Evolutionary conservation across 2,797 vertebrate species (phyloP).

Genomic region (Rachycentron canadum): DNA sequence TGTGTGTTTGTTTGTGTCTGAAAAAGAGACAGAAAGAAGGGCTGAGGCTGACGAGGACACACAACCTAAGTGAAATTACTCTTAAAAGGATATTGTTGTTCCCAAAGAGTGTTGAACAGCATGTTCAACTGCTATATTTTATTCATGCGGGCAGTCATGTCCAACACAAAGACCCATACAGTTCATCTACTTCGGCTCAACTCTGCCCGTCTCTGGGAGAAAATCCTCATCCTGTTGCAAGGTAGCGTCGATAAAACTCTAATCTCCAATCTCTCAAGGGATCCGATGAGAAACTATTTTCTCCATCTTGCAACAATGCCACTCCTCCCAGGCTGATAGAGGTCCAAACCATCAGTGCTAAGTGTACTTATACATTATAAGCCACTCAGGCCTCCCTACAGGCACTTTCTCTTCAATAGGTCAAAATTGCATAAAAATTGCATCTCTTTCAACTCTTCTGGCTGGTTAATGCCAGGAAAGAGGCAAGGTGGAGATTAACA

Average conservation of each 20-base stretch:
- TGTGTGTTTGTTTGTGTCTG: constrained; percentile 69
- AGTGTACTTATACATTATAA: constrained; percentile 65
- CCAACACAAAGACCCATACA: constrained; percentile 59
- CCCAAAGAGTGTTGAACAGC: constrained; percentile 65
- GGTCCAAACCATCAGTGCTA: constrained; percentile 39
- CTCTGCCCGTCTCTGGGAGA: constrained; percentile 47
- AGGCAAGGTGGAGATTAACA: constrained; percentile 34
- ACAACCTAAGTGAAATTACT: constrained; percentile 73
- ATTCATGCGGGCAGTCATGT: constrained; percentile 70
- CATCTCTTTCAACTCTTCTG: constrained; percentile 46
- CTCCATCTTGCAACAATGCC: constrained; percentile 48
- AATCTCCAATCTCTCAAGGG: constrained; percentile 67
- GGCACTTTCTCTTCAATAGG: constrained; percentile 40
- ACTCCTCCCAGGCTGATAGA: constrained; percentile 48
- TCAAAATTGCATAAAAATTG: constrained; percentile 61
- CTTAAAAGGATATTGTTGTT: constrained; percentile 81
- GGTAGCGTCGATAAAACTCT: constrained; percentile 60
- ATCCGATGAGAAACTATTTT: constrained; percentile 65
- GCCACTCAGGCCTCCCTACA: constrained; percentile 53
- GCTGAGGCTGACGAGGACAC: constrained; percentile 44
- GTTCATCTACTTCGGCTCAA: constrained; percentile 50
- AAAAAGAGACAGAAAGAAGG: constrained; percentile 49
- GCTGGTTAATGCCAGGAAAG: constrained; percentile 46
- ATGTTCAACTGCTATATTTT: constrained; percentile 70
- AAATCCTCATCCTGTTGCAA: constrained; percentile 59